Evolutionary conservation across 2,888 invertebrate species (phyloP).

Genomic region (Sarcophaga caerulescens): DNA sequence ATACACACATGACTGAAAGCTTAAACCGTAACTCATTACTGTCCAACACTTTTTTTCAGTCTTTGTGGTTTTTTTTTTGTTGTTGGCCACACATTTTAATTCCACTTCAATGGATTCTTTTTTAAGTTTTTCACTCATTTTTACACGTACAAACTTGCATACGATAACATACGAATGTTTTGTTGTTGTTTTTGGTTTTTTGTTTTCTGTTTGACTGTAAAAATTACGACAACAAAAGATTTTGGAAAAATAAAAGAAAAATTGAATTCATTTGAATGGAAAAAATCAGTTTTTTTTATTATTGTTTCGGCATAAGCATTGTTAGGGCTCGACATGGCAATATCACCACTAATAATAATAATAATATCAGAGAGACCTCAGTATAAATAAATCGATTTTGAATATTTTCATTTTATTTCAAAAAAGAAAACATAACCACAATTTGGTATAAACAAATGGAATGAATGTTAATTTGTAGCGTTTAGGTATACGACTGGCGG

Average conservation of each 20-base stretch:
- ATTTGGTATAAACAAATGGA: conserved; percentile 65
- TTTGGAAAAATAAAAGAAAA: conserved; percentile 60
- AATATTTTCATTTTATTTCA: conserved; percentile 6
- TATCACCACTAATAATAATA: conserved; percentile 35
- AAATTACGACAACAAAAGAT: conserved; percentile 8
- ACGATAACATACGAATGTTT: background rate
- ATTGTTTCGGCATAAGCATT: conserved; percentile 36
- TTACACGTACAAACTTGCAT: conserved; percentile 47
- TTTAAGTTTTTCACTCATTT: conserved; percentile 56
- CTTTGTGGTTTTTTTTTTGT: background rate
- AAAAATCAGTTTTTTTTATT: conserved; percentile 70
- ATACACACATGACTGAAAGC: conserved; percentile 44
- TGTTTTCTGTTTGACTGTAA: too few relatives aligned
- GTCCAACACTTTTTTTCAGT: conserved; percentile 55
- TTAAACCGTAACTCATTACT: conserved; percentile 57
- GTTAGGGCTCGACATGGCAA: background rate
- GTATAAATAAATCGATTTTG: conserved; percentile 31
- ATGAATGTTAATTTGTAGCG: conserved; percentile 63
- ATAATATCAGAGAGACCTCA: too few relatives aligned
- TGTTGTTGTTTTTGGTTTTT: too few relatives aligned
- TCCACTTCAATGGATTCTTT: conserved; percentile 75
- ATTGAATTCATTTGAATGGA: conserved; percentile 76
- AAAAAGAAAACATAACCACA: conserved; percentile 49
- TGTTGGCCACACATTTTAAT: conserved; percentile 78
- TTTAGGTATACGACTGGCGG: conserved; percentile 38